A percentile compares a stretch with the other conserved stretches of the same genome.
These are phyloP conservation scores for Cotesia vestalis DNA, from an alignment of 1,140 invertebrate species.

Conservation along the genomic window DNA sequence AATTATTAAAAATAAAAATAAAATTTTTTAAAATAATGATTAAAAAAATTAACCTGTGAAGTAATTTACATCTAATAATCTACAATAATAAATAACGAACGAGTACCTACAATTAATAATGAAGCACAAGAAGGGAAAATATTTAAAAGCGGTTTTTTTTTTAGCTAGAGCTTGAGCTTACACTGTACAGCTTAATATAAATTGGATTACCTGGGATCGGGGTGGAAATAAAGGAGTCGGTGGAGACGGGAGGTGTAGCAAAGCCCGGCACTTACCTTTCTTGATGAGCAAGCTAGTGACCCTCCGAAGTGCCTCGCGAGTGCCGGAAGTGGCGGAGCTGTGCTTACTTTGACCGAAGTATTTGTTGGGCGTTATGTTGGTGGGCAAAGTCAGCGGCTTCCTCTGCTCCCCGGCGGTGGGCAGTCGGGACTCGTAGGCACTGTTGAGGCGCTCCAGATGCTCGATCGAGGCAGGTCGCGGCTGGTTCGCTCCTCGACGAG, in stretches of 20 bases:
- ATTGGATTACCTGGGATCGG: constrained; percentile 24
- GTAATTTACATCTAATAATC: too few relatives aligned
- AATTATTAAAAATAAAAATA: too few relatives aligned
- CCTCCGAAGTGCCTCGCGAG: constrained; percentile 81
- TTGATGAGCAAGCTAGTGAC: constrained; percentile 87
- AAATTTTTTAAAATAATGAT: too few relatives aligned
- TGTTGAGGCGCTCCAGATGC: constrained; percentile 77
- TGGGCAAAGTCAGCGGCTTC: constrained; percentile 83
- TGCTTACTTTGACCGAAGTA: constrained; percentile 80
- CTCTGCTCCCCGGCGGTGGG: constrained; percentile 67
- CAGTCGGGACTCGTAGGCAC: constrained; percentile 64
- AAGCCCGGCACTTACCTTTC: constrained; percentile 73
- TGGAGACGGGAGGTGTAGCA: constrained; percentile 31
- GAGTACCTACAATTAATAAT: too few relatives aligned
- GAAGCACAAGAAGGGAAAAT: too few relatives aligned
- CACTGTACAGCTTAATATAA: not conserved
- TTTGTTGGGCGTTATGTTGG: constrained; percentile 82
- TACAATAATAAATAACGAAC: too few relatives aligned
- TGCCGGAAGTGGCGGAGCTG: constrained; percentile 69
- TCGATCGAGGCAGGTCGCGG: constrained; percentile 82
- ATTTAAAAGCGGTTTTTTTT: too few relatives aligned
- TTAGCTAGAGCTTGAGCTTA: too few relatives aligned
- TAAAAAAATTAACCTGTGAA: too few relatives aligned
- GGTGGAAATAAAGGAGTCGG: not conserved
- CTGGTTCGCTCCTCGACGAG: constrained; percentile 62